phyloP scores from a whole-genome alignment of 2,888 invertebrate genomes.

The Cerastoderma edule region DNA sequence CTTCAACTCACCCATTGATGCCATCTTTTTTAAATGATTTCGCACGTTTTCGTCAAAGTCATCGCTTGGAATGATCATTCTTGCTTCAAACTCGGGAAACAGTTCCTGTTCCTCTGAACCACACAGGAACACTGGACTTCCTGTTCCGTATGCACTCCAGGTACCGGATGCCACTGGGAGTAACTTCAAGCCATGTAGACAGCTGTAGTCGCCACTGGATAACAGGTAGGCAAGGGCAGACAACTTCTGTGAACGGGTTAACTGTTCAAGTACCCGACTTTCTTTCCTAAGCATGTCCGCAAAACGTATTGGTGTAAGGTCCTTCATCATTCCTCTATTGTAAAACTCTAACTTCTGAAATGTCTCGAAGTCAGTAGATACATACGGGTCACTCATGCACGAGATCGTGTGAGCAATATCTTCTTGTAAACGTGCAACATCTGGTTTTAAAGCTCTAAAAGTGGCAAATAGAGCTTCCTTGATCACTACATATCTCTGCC shows the following conservation, averaged over 20 bases:
- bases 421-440: neutral
- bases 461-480: neutral
- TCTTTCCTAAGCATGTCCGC: neutral
- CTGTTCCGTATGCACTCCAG: neutral
- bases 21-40: too few relatives aligned
- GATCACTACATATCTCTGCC: neutral
- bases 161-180: neutral
- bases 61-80: neutral
- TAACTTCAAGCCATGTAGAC: neutral
- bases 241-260: neutral
- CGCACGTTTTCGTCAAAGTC: neutral
- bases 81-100: slow-evolving; percentile 48
- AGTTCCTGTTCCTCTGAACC: slow-evolving; percentile 24
- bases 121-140: slow-evolving; percentile 20
- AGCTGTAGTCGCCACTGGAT: neutral
- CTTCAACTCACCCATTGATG: too few relatives aligned
- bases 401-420: neutral
- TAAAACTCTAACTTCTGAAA: neutral
- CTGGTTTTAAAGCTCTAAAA: too few relatives aligned
- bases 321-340: neutral
- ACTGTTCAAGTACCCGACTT: neutral
- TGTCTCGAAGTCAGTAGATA: too few relatives aligned
- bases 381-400: too few relatives aligned
- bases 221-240: neutral
- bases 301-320: neutral